Base-by-base conservation (phyloP, 92 coral and sea anemone genomes). In the Blastomussa wellsi region DNA sequence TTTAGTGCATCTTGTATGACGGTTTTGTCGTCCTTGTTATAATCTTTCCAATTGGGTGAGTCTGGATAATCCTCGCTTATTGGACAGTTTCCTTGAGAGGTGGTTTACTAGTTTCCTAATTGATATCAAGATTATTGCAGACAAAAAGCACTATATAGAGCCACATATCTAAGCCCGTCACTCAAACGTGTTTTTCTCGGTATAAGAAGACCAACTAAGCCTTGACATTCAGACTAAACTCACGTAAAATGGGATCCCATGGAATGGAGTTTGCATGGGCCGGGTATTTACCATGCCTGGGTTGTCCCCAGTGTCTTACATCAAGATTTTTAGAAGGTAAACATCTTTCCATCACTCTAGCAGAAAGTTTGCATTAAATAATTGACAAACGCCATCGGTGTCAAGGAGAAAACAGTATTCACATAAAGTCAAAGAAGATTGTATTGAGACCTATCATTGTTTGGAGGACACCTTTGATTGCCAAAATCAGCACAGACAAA, bases 261-360 rank as follows among this genome's bases (percentile, higher is more conserved):
- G 35, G 33, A 12, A 80, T 82, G 86, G 78, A 71, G 37, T 82
- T 82, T 55, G 70, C 78, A 36, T 82, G 86, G 86, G 38, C 86
- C 15, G 78, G 78, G 7, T 82, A 49, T 70, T 70, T 70, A n/a
- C 86, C 86, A 6, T 82, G 86, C 16, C 7, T 82, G 44, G 86
- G 86, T 26, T 82, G 86, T 26, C 86, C 86, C 2, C 86, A 82
- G 24, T 82, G 86, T 52, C 70, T 82, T 14, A 33, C 86, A 13
- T 76, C 86, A 70, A 71, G 86, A 55, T 82, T 82, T n/a, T 22
- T 82, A 15, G 78, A 82, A 70, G 86, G 86, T 82, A 82, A 15
- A 74, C 15, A 38, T 28, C 24, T 36, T 53, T 29, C 68, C 68
- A 62, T 7, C 68, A 5, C 24, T 62, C 32, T 28, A 28, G 9